Conservation (phyloP, 2,888 invertebrate genomes). For the Drosophila percnosoma region DNA sequence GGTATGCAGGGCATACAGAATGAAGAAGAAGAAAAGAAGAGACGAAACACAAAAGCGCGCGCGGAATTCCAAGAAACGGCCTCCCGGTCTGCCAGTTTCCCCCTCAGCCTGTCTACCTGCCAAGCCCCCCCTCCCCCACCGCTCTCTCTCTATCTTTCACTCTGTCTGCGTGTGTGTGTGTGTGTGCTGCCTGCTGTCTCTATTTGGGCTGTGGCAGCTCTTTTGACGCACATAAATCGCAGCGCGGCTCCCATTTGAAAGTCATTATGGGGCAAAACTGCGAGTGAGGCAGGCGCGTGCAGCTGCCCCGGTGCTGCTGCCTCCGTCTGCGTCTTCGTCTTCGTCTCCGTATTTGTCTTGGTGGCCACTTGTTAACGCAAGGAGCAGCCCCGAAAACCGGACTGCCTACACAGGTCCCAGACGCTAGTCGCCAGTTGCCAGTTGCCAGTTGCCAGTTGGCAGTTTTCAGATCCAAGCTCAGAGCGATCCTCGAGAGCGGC, state of each 20-base stretch:
- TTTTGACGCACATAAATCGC: constrained; percentile 78
- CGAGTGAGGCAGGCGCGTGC: constrained; percentile 69
- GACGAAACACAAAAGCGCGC: constrained; percentile 70
- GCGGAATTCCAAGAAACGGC: constrained; percentile 73
- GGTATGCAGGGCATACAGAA: background rate
- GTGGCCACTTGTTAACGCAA: constrained; percentile 77
- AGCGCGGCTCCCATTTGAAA: constrained; percentile 77
- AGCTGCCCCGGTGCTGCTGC: constrained; percentile 57
- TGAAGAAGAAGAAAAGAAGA: constrained; percentile 16
- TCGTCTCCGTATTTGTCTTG: constrained; percentile 20
- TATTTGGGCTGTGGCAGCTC: constrained; percentile 22
- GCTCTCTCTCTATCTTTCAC: too few relatives aligned
- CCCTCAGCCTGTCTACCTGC: background rate
- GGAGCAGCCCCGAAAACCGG: constrained; percentile 67
- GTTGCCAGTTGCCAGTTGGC: constrained; percentile 5
- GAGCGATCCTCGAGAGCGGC: constrained; percentile 37
- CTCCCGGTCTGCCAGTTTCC: constrained; percentile 63
- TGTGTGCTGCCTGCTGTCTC: background rate
- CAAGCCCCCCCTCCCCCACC: background rate
- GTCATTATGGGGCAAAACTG: constrained; percentile 67
- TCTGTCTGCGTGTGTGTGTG: background rate
- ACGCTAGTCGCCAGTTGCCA: constrained; percentile 5
- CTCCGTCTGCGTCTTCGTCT: constrained; percentile 10
- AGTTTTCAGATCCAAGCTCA: background rate
- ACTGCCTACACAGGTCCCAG: constrained; percentile 67